These are phyloP conservation scores for Drosophila mauritiana DNA, from an alignment of 1,140 invertebrate species.

Conservation along the genomic window DNA sequence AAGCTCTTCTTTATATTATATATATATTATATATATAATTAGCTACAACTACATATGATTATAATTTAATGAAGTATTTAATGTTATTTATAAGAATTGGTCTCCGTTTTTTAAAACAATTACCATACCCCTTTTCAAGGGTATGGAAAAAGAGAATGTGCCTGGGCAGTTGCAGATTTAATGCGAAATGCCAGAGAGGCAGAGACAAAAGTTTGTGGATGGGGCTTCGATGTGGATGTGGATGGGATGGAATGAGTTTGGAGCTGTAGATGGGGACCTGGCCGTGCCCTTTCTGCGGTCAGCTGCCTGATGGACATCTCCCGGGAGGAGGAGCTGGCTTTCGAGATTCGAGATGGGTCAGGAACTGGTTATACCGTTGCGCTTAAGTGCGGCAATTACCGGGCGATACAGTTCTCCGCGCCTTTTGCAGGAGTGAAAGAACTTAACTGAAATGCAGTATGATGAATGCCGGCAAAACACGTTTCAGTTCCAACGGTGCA, in stretches of 20 bases:
- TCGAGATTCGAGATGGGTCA: slow-evolving; percentile 12
- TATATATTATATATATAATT: not conserved
- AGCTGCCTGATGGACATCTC: slow-evolving; percentile 77
- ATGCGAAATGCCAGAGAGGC: slow-evolving; percentile 51
- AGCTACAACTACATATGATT: not conserved
- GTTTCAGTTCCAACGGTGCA: slow-evolving; percentile 41
- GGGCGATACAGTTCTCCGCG: slow-evolving; percentile 20
- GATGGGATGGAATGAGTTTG: slow-evolving; percentile 19
- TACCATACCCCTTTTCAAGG: slow-evolving; percentile 23
- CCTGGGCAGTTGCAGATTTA: slow-evolving; percentile 49
- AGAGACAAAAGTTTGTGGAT: slow-evolving; percentile 16
- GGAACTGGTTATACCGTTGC: slow-evolving; percentile 80
- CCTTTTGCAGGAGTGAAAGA: slow-evolving; percentile 44
- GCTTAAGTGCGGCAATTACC: slow-evolving; percentile 65
- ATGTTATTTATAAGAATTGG: not conserved
- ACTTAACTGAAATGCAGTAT: slow-evolving; percentile 53
- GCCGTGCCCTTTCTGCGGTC: slow-evolving; percentile 75
- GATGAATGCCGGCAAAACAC: slow-evolving; percentile 68
- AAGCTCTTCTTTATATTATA: too few species aligned
- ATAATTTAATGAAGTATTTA: not conserved
- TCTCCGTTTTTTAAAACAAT: not conserved
- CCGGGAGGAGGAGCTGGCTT: slow-evolving; percentile 3
- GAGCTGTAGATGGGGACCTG: slow-evolving; percentile 20
- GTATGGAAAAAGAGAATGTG: slow-evolving; percentile 60
- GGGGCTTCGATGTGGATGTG: slow-evolving; percentile 2